A percentile compares a stretch with the other conserved stretches of the same genome.
Conservation (phyloP, 2,113 vertebrate species). For the Tenrec ecaudatus region DNA sequence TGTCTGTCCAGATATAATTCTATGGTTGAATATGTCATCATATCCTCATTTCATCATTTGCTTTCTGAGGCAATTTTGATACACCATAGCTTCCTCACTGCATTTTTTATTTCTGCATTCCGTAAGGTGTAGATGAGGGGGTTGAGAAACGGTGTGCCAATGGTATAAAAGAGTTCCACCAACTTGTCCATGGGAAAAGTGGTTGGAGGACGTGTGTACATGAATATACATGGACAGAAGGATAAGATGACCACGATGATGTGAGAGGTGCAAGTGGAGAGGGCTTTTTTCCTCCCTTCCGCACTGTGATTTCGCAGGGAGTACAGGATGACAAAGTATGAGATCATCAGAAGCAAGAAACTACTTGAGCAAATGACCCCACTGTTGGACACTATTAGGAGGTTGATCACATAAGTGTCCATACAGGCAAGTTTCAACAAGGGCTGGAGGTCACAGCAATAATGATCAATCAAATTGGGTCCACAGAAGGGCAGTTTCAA, state of each 20-base stretch:
- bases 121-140: slow-evolving; percentile 29
- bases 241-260: slow-evolving; percentile 11
- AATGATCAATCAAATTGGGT: slow-evolving; percentile 38
- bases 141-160: slow-evolving; percentile 49
- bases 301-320: not conserved
- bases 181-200: slow-evolving; percentile 49
- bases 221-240: slow-evolving; percentile 35
- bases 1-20: not conserved
- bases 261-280: not conserved
- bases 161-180: not conserved
- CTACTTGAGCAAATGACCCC: slow-evolving; percentile 21
- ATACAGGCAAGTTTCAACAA: slow-evolving; percentile 13
- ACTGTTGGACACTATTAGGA: slow-evolving; percentile 30
- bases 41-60: not conserved
- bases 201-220: not conserved
- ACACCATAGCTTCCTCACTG: slow-evolving; percentile 23
- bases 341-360: slow-evolving; percentile 51
- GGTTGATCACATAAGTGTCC: slow-evolving; percentile 27
- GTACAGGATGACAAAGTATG: slow-evolving; percentile 50
- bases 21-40: too few relatives aligned
- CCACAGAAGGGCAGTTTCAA: not conserved
- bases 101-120: slow-evolving; percentile 31
- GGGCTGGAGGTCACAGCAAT: slow-evolving; percentile 15
- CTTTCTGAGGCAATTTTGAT: not conserved
- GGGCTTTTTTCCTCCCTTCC: slow-evolving; percentile 35